Evolutionary conservation across 2,797 vertebrate species (phyloP).

Genomic region (Pangasius krempfi): DNA sequence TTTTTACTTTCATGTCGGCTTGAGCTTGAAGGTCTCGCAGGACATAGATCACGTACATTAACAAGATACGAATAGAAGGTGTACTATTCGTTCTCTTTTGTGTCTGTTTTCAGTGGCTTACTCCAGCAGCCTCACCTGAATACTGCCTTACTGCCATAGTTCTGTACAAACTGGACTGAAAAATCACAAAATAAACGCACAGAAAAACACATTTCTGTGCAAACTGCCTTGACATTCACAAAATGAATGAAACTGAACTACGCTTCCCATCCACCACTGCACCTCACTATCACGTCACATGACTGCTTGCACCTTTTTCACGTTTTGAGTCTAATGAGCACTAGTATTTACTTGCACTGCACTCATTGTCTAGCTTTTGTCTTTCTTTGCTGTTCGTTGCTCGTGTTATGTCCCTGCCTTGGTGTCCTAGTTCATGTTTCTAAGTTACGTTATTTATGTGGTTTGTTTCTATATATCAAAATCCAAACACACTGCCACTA

Average conservation of each 20-base stretch:
- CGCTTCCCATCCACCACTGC: no score
- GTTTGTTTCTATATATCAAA: background rate
- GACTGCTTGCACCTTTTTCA: no score
- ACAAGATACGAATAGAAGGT: background rate
- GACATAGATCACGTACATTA: background rate
- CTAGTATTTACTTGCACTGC: no score
- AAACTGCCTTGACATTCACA: background rate
- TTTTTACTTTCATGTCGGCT: background rate
- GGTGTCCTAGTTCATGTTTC: no score
- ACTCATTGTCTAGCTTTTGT: no score
- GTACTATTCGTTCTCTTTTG: background rate
- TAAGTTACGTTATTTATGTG: no score
- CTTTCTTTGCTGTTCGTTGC: no score
- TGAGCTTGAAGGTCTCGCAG: background rate
- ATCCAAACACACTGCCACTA: background rate
- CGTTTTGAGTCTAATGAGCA: no score
- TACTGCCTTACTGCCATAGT: background rate
- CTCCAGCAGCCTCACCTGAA: background rate
- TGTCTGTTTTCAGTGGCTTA: background rate
- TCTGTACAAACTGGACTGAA: background rate
- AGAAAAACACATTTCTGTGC: background rate
- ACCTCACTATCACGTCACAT: no score
- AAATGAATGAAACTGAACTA: background rate
- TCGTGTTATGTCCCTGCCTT: no score
- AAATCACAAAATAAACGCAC: background rate